Conservation (phyloP, 1,140 invertebrate species). For the Lithobius niger region DNA sequence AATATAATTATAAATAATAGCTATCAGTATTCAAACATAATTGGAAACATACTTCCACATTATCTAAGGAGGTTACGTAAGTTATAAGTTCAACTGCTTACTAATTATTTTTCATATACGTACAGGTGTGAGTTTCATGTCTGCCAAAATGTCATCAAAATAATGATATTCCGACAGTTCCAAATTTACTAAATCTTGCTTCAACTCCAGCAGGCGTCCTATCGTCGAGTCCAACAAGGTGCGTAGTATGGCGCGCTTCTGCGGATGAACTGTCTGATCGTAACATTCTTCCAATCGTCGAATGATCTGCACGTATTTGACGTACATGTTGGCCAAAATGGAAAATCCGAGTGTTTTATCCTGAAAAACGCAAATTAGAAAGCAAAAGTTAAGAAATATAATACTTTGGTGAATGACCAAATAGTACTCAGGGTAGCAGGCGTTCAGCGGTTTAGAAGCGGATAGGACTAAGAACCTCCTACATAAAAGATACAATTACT, state of each 20-base stretch:
- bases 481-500: no score
- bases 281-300: slow-evolving; percentile 65
- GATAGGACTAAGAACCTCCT: no score
- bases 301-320: slow-evolving; percentile 63
- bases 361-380: no score
- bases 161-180: slow-evolving; percentile 74
- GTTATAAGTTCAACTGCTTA: no score
- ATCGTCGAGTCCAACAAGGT: slow-evolving; percentile 63
- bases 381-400: no score
- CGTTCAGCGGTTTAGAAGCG: no score
- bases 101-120: no score
- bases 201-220: slow-evolving; percentile 48
- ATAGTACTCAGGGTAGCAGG: no score
- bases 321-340: slow-evolving; percentile 33
- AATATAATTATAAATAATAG: no score
- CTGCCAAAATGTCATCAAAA: slow-evolving; percentile 58
- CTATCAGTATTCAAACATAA: no score
- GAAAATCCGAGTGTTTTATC: neutral
- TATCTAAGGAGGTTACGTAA: no score
- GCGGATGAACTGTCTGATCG: slow-evolving; percentile 83
- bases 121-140: slow-evolving; percentile 41
- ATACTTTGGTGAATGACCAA: neutral
- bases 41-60: no score
- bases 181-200: slow-evolving; percentile 68
- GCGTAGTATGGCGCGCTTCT: slow-evolving; percentile 67